Base-by-base conservation (phyloP, 2,113 vertebrate species). In the Corvus hawaiiensis region DNA sequence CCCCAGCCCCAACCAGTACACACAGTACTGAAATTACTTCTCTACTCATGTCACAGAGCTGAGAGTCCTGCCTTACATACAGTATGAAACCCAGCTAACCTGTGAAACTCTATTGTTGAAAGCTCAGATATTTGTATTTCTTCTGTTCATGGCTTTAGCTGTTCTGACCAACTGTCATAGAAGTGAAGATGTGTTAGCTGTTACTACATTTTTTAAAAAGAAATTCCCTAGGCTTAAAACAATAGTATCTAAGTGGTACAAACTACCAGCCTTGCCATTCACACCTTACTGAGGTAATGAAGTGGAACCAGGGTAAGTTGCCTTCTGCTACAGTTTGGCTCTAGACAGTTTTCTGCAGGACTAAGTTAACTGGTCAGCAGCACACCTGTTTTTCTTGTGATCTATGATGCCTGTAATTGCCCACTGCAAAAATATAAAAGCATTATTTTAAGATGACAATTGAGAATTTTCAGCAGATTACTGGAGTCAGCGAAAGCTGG, bases 361-460 rank as follows among this genome's bases (percentile, higher is more conserved):
- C 86, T 82, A 96, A 90, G 80, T 96, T 81, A 89, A 73, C 61
- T 93, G 86, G 83, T 78, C 88, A 87, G 76, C 66, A 94, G 69
- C 88, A 90, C 88, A 95, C 82, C 86, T 96, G 93, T 68, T 93
- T 89, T 75, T 72, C 69, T 33, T 95, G 94, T 96, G 88, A 94
- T 87, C 93, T 69, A 32, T 95, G 92, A 93, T 84, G 92, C 90
- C 88, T 96, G 88, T 97, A 94, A 96, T 93, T 97, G 88, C 62
- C 76, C 83, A 43, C 52, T 69, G 84, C 64, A 92, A 90, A 95
- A 92, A 86, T 73, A 89, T 28, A 87, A 84, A 92, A 93, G 74
- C 86, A 95, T 89, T 92, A 64, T 89, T 96, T 95, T 93, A 72
- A 76, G 62, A 90, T 7, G 46, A 84, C 95, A 93, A 72, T 86